Base-by-base conservation (phyloP, 2,113 vertebrate species). In the Puntigrus tetrazona region DNA sequence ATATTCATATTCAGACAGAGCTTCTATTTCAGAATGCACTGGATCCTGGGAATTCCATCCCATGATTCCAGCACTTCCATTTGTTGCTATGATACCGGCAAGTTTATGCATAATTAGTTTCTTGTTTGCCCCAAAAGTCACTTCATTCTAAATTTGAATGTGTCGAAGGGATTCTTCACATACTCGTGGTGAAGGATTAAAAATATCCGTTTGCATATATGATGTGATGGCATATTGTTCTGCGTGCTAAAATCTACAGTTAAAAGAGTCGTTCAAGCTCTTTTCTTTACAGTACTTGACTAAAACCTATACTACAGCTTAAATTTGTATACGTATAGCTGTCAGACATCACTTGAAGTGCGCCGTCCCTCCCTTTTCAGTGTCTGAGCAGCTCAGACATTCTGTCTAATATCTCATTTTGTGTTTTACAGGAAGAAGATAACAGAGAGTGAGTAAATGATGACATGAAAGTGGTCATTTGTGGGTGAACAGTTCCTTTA, bases 61-160 rank as follows among this genome's bases (percentile, higher is more conserved):
- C 84, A 81, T 88, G 81, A 80, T 82, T 83, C 70, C 4, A 74
- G 86, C 82, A 80, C 77, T 84, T 89, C 77, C 79, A 72, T 82
- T 78, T 69, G 88, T 88, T 91, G 84, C 86, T 83, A 76, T 89
- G 86, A 90, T 88, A 90, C 87, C 82, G 86, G 50, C 5, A 52
- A 43, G 50, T 87, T 87, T 87, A 83, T 55, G 84, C 79, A 89
- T 90, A 90, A 92, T 93, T 88, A 89, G 78, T 65, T 83, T 83
- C 84, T 69, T 38, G 83, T 86, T 38, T 88, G 78, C 79, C 87
- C 45, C 57, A 45, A 89, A 90, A 88, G 85, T 85, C 61, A 78
- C n/a, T 72, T 75, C 55, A 47, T 38, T 81, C 18, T 63, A 45
- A 57, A 29, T 11, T 13, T 43, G 82, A 55, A 81, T 76, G 72